These are phyloP conservation scores for Myotis davidii DNA, from an alignment of 2,113 vertebrate species.

Conservation along the genomic window DNA sequence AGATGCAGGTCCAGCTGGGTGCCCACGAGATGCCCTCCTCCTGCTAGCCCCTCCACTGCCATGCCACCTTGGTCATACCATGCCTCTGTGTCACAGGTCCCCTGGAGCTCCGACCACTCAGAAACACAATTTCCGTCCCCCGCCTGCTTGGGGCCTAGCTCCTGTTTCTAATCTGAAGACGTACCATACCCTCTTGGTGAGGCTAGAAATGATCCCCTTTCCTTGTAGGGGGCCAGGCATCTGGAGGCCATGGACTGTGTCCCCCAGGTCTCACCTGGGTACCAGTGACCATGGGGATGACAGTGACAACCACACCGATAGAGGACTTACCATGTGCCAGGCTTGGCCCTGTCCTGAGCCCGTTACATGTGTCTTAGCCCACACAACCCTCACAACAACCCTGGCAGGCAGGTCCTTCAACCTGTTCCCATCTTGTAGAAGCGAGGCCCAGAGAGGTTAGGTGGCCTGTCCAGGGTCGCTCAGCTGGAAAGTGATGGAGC, in stretches of 20 bases:
- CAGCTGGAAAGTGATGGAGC: not conserved
- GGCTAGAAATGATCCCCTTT: not conserved
- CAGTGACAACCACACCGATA: fast-evolving
- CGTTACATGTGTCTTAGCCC: not conserved
- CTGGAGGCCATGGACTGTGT: not conserved
- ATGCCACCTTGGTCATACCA: not conserved
- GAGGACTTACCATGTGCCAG: fast-evolving
- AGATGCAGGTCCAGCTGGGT: not conserved
- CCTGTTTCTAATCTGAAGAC: not conserved
- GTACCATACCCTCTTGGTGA: not conserved
- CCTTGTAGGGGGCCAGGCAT: not conserved
- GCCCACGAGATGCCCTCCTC: fast-evolving
- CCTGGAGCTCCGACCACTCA: not conserved
- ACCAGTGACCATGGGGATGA: fast-evolving
- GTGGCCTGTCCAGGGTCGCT: not conserved
- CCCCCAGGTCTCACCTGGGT: not conserved
- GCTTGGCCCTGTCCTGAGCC: not conserved
- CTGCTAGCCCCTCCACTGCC: not conserved
- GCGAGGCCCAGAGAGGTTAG: not conserved
- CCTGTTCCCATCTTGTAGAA: not conserved
- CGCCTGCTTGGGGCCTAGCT: not conserved
- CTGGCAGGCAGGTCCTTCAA: too few relatives aligned
- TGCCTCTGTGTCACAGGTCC: not conserved
- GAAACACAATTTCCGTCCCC: not conserved
- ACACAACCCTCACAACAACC: not conserved